These are phyloP conservation scores for Rugalucina vietnamica DNA, from an alignment of 2,888 invertebrate species.

Conservation along the genomic window DNA sequence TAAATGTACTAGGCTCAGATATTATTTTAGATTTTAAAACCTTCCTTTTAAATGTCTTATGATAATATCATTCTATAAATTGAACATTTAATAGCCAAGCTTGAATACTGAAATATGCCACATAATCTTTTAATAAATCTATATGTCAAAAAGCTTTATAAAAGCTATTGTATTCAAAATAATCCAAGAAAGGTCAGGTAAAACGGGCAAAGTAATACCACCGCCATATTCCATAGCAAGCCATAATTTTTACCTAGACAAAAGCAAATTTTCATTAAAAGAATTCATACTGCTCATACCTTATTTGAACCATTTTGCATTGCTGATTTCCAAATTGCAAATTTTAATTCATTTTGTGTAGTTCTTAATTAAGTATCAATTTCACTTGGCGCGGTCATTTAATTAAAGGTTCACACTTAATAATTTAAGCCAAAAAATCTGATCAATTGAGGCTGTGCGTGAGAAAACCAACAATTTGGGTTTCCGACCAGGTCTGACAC, in stretches of 20 bases:
- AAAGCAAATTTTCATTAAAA: too few relatives aligned
- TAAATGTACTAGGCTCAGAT: neutral
- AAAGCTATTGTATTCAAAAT: neutral
- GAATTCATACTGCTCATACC: too few relatives aligned
- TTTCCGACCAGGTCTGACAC: too few relatives aligned
- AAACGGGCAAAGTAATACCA: neutral
- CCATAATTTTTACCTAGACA: too few relatives aligned
- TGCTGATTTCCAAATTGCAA: too few relatives aligned
- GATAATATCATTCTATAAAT: conserved; percentile 3
- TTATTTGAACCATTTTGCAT: too few relatives aligned
- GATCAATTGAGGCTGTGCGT: too few relatives aligned
- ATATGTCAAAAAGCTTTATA: conserved; percentile 7
- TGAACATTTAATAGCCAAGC: conserved; percentile 2
- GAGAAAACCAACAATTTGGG: too few relatives aligned
- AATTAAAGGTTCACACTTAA: conserved; percentile 13
- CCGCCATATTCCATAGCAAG: too few relatives aligned
- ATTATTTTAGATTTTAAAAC: neutral
- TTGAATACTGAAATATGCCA: conserved; percentile 6
- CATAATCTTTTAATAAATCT: conserved; percentile 13
- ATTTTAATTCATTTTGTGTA: too few relatives aligned
- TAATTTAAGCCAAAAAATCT: conserved; percentile 4
- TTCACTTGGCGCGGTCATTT: too few relatives aligned
- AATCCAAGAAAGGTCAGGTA: neutral
- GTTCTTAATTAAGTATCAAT: too few relatives aligned
- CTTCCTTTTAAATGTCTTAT: neutral